phyloP scores from a whole-genome alignment of 2,797 vertebrate genomes.

The Ctenopoma kingsleyae region DNA sequence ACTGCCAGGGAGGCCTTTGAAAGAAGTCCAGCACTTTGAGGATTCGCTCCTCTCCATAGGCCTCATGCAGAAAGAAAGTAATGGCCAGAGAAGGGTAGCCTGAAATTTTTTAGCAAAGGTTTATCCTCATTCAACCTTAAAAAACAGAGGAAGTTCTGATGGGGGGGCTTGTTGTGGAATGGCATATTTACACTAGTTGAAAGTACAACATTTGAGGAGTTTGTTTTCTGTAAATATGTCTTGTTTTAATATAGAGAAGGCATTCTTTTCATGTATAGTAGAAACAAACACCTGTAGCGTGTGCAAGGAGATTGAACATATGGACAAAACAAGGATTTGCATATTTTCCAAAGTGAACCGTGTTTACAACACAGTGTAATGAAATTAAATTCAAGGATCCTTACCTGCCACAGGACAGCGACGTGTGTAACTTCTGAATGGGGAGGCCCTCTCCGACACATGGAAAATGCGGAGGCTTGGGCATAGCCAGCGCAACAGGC shows the following conservation, averaged over 20 bases:
- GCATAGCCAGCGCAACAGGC: conserved; percentile 88
- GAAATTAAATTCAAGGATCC: background rate
- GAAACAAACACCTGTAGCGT: background rate
- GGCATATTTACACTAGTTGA: conserved; percentile 18
- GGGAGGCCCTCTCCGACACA: conserved; percentile 89
- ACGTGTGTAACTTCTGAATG: conserved; percentile 71
- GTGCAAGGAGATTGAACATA: background rate
- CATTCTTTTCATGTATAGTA: background rate
- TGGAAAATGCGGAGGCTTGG: conserved; percentile 89
- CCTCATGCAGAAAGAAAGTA: conserved; percentile 91
- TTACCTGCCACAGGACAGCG: conserved; percentile 74
- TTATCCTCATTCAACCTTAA: conserved; percentile 19
- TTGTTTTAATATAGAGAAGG: conserved; percentile 26
- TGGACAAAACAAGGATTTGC: background rate
- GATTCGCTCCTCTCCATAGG: conserved; percentile 90
- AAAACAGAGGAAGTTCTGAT: conserved; percentile 20
- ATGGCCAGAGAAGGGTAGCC: conserved; percentile 91
- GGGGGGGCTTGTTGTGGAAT: background rate
- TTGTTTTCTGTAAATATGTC: conserved; percentile 1
- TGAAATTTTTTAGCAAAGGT: conserved; percentile 43
- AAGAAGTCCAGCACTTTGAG: conserved; percentile 89
- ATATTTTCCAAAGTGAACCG: background rate
- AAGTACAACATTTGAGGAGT: background rate
- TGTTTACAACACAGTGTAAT: background rate
- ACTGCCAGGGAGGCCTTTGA: conserved; percentile 90